Base-by-base conservation (phyloP, 2,113 vertebrate species). In the Rana temporaria region DNA sequence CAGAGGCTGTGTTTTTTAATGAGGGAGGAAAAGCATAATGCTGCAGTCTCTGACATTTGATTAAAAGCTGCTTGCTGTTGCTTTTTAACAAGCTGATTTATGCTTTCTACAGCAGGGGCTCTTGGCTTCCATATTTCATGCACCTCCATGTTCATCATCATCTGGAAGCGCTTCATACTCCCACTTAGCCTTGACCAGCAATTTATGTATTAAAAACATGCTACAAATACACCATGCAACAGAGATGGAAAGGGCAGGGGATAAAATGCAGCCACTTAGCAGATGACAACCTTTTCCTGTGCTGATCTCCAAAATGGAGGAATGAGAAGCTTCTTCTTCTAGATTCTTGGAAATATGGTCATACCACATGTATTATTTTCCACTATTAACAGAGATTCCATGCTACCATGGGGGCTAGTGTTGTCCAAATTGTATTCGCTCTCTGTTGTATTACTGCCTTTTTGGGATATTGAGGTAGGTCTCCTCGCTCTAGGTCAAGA, bases 21-120 rank as follows among this genome's bases (percentile, higher is more conserved):
- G 78, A 79, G 77, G 55, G 67, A 80, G 55, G 67, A 59, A 80
- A 80, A 80, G 67, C 55, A 70, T 80, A 80, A 80, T 70, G 78
- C 77, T 70, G 55, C 78, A 80, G 78, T 42, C 66, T 71, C 66
- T 80, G 78, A 80, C 78, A 80, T 80, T 80, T 80, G 78, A 80
- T 80, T 80, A 80, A 79, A 62, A 80, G 78, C 66, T 80, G 60
- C 78, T 80, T 70, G 78, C 66, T 80, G 78, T 70, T 80, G 66
- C 78, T 67, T 80, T 80, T 70, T 80, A 80, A 80, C 78, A 80
- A 80, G 78, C 56, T 80, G 66, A 80, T 80, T 80, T 80, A 80
- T 80, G 78, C 30, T 24, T 38, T 80, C 65, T 80, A 52, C 66
- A 80, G 78, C 66, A 62, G 78, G 78, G 78, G 67, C 55, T 70